Percentiles rank a stretch among this genome's conserved stretches.
These are phyloP conservation scores for Alentia gelatinosa DNA, from an alignment of 2,888 invertebrate genomes.

Conservation along the genomic window DNA sequence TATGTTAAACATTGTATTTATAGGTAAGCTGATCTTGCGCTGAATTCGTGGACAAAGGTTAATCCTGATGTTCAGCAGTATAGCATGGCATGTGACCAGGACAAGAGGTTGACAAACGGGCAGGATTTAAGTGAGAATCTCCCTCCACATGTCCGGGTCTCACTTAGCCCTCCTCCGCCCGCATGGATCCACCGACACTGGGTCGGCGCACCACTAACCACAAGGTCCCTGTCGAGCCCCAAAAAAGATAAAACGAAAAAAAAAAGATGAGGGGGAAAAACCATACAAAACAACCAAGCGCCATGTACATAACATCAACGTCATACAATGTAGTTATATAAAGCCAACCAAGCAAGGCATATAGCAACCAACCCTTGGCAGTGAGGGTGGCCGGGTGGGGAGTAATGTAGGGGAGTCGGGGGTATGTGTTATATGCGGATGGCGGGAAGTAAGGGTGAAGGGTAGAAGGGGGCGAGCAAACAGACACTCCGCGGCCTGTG, in stretches of 20 bases:
- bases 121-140: too few relatives aligned
- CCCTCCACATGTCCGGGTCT: too few relatives aligned
- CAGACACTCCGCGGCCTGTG: not conserved
- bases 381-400: not conserved
- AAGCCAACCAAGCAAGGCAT: conserved; percentile 10
- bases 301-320: not conserved
- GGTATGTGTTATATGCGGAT: too few relatives aligned
- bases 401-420: too few relatives aligned
- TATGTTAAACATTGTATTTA: too few relatives aligned
- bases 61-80: too few relatives aligned
- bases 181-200: too few relatives aligned
- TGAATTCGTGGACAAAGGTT: too few relatives aligned
- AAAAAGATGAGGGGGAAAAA: not conserved
- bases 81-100: too few relatives aligned
- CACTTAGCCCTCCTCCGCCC: too few relatives aligned
- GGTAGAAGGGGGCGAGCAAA: not conserved
- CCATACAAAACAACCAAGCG: not conserved
- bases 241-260: not conserved
- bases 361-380: not conserved
- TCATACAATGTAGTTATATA: conserved; percentile 7
- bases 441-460: not conserved
- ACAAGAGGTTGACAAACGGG: too few relatives aligned
- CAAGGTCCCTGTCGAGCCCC: not conserved
- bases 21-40: too few relatives aligned
- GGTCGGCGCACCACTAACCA: not conserved